Conservation (phyloP, 2,113 vertebrate species). For the Epinephelus moara region DNA sequence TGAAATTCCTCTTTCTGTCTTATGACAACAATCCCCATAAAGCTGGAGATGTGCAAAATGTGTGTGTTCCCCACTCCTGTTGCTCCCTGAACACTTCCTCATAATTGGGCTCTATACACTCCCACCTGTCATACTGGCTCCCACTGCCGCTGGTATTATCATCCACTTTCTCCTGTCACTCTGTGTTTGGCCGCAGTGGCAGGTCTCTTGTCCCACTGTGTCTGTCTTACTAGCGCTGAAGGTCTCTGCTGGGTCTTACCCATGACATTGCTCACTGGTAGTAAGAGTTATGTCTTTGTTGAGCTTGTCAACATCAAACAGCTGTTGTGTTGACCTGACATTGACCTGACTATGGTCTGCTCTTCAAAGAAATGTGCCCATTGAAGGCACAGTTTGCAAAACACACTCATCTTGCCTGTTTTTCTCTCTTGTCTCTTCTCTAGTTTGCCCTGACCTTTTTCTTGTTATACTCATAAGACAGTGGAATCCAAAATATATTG, state of each 20-base stretch:
- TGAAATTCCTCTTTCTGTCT: slow-evolving; percentile 35
- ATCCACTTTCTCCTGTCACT: slow-evolving; percentile 53
- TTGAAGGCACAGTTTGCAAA: slow-evolving; percentile 1
- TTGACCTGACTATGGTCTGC: slow-evolving; percentile 1
- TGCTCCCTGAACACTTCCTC: slow-evolving; percentile 51
- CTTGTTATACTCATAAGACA: background rate
- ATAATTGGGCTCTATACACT: slow-evolving; percentile 58
- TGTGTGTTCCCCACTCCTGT: slow-evolving; percentile 36
- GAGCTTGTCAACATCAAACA: slow-evolving; percentile 58
- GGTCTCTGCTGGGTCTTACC: slow-evolving; percentile 41
- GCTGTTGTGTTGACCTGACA: slow-evolving; percentile 32
- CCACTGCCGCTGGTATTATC: slow-evolving; percentile 42
- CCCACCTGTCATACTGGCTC: slow-evolving; percentile 59
- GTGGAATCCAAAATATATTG: background rate
- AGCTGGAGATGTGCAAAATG: slow-evolving; percentile 43
- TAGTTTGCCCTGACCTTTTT: background rate
- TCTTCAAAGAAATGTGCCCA: slow-evolving; percentile 29
- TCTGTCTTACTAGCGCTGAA: slow-evolving; percentile 35
- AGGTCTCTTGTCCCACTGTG: slow-evolving; percentile 37
- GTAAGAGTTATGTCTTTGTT: slow-evolving; percentile 53
- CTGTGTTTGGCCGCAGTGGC: slow-evolving; percentile 38
- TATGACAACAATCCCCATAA: slow-evolving; percentile 57
- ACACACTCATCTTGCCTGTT: background rate
- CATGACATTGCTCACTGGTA: slow-evolving; percentile 32
- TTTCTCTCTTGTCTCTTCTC: background rate